Evolutionary conservation across 2,888 invertebrate species (phyloP).

Genomic region (Drosophila nr. perissopoda): DNA sequence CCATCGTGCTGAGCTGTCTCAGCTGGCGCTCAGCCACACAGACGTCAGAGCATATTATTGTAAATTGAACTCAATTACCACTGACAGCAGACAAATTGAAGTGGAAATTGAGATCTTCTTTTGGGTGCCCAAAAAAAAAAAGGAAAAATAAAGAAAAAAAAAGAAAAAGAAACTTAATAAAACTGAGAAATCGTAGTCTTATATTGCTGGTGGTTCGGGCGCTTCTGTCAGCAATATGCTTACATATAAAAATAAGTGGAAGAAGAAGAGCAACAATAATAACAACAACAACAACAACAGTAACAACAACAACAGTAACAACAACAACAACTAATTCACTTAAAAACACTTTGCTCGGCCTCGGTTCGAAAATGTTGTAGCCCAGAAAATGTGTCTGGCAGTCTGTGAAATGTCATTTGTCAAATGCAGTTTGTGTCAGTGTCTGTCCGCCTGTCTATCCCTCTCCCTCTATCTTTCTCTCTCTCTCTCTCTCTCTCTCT

Average conservation of each 20-base stretch:
- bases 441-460: conserved; percentile 21
- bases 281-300: conserved; percentile 5
- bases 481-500: background rate
- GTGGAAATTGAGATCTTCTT: conserved; percentile 84
- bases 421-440: conserved; percentile 81
- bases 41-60: conserved; percentile 80
- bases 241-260: conserved; percentile 2
- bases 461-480: conserved; percentile 9
- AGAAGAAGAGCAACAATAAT: conserved; percentile 25
- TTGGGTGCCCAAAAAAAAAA: conserved; percentile 29
- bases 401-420: conserved; percentile 83
- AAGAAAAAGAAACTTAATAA: conserved; percentile 55
- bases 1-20: conserved; percentile 25
- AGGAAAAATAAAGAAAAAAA: background rate
- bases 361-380: conserved; percentile 54
- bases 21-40: conserved; percentile 73
- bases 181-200: conserved; percentile 63
- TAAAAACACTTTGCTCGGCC: conserved; percentile 73
- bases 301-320: too few species aligned
- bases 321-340: conserved; percentile 73
- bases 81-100: conserved; percentile 84
- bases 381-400: conserved; percentile 73
- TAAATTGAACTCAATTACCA: conserved; percentile 84
- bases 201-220: conserved; percentile 4
- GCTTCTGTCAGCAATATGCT: conserved; percentile 17